These are phyloP conservation scores for Brachionus angularis DNA, from an alignment of 1,140 invertebrate genomes.

Conservation along the genomic window DNA sequence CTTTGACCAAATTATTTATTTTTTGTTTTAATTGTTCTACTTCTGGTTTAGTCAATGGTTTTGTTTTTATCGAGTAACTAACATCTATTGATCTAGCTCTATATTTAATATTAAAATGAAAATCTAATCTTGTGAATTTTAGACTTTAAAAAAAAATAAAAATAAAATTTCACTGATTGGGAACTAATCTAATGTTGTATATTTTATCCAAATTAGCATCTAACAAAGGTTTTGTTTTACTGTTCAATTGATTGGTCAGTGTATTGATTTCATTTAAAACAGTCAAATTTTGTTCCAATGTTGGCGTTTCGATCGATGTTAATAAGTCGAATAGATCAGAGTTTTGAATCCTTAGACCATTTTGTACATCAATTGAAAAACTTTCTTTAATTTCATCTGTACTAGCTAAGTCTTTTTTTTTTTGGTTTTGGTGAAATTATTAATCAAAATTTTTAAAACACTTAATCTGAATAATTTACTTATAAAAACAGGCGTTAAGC, in stretches of 20 bases:
- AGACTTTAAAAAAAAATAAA: no score
- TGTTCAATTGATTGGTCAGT: conserved; percentile 8
- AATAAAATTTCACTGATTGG: not conserved
- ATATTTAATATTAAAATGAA: not conserved
- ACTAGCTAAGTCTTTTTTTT: not conserved
- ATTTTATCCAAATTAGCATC: conserved; percentile 16
- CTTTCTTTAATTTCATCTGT: conserved; percentile 7
- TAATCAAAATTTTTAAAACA: not conserved
- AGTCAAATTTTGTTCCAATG: conserved; percentile 36
- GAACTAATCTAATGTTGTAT: not conserved
- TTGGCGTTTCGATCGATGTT: not conserved
- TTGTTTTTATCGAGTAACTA: conserved; percentile 11
- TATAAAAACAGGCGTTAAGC: conserved; percentile 1
- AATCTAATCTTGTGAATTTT: no score
- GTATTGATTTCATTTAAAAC: not conserved
- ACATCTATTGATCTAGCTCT: conserved; percentile 5
- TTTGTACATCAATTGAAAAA: conserved; percentile 38
- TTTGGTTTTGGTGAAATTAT: not conserved
- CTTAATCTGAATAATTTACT: conserved; percentile 23
- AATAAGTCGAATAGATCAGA: conserved; percentile 14
- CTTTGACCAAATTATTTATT: not conserved
- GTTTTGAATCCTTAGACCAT: conserved; percentile 26
- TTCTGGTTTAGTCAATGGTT: not conserved
- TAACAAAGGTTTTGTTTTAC: not conserved
- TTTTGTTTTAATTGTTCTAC: not conserved